Percentiles rank a stretch among this genome's conserved stretches.
Evolutionary conservation across 2,888 invertebrate species (phyloP).

Genomic region (Alcis repandata): DNA sequence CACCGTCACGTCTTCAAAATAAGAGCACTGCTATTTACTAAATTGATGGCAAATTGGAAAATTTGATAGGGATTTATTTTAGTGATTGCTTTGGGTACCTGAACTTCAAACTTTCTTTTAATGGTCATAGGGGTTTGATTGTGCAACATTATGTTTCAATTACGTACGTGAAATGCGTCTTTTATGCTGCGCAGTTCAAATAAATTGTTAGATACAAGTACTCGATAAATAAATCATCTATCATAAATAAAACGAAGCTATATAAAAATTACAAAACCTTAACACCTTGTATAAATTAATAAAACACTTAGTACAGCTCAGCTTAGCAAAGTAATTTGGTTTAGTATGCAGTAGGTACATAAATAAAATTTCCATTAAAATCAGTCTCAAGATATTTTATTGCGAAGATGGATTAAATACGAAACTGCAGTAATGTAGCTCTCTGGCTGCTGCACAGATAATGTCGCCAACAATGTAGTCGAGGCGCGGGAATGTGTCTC

Average conservation of each 20-base stretch:
- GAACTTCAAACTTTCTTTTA: slow-evolving; percentile 2
- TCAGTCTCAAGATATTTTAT: not conserved
- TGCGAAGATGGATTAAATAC: slow-evolving; percentile 1
- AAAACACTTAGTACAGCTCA: no score
- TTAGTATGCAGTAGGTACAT: not conserved
- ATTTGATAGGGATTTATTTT: slow-evolving; percentile 27
- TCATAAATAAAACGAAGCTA: no score
- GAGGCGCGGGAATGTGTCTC: slow-evolving; percentile 32
- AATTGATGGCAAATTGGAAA: slow-evolving; percentile 42
- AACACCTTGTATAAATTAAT: no score
- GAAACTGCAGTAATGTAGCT: slow-evolving; percentile 2
- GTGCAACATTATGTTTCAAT: not conserved
- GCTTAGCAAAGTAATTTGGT: not conserved
- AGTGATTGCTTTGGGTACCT: slow-evolving; percentile 13
- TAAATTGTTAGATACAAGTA: not conserved
- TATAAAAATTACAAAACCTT: no score
- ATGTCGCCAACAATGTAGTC: slow-evolving; percentile 23
- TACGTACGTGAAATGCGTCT: not conserved
- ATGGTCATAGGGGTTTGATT: not conserved
- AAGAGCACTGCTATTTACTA: slow-evolving; percentile 40
- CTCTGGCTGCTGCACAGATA: slow-evolving; percentile 3
- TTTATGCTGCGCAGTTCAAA: not conserved
- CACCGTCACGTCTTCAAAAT: slow-evolving; percentile 55
- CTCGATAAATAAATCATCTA: no score
- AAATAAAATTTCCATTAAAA: not conserved